Base-by-base conservation (phyloP, 2,113 vertebrate species). In the Callaeas wilsoni region DNA sequence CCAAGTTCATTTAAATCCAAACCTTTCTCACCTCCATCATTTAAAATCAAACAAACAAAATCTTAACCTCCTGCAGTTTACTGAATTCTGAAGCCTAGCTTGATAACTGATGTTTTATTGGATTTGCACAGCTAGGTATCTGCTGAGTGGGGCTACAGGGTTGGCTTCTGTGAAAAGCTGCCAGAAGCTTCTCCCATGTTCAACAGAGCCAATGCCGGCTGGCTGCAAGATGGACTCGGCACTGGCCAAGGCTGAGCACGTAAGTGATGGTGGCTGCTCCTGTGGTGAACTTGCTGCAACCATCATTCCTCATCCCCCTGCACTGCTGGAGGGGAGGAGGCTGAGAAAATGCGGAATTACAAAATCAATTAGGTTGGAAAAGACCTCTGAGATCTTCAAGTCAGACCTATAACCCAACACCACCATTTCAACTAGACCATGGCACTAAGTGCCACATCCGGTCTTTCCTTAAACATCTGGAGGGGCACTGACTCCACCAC, bases 221-320 rank as follows among this genome's bases (percentile, higher is more conserved):
- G 10, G n/a, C 44, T 87, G 30, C 64, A 52, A 32, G 46, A 27
- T 4, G 8, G 33, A 76, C 16, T 23, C 2, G 3, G 12, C 6
- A 6, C 35, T n/a, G 69, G 35, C 35, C 55, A 44, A 13, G 46
- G 55, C 23, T 2, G 4, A 76, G 49, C 13, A 27, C 57, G 33
- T 10, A 30, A 76, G 4, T 0, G 0, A 20, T 14, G 13, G 21
- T 52, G 33, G 30, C 33, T 82, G 30, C 13, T 12, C 29, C 25
- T 17, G 22, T 21, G 47, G 47, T 47, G 53, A 75, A 47, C 17
- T 37, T 29, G 56, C 16, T 29, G 3, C 25, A 57, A 32, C 7
- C 11, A 11, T 56, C 33, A 76, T 82, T 63, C 20, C 49, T 52
- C 22, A 16, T 19, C 7, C 13, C 7, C 5, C 42, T 57, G 17